phyloP scores from a whole-genome alignment of 2,113 vertebrate species.

The Zosterops hypoxanthus region DNA sequence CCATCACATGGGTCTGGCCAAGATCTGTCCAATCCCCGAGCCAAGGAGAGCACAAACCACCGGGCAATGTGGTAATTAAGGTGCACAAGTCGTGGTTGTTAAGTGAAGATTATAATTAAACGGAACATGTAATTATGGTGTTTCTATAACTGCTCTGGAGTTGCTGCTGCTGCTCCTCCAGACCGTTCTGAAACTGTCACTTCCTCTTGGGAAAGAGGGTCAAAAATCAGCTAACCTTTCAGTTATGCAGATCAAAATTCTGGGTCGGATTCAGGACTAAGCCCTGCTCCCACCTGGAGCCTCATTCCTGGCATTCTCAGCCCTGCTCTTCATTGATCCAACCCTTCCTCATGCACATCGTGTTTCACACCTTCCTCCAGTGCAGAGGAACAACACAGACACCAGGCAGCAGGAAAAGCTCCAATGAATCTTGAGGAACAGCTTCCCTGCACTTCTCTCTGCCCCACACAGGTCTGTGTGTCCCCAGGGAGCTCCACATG shows the following conservation, averaged over 20 bases:
- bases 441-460: background rate
- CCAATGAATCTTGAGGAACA: rapidly evolving
- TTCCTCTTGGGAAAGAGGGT: background rate
- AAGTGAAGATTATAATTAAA: constrained; percentile 18
- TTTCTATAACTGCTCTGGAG: background rate
- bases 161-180: background rate
- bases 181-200: background rate
- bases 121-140: background rate
- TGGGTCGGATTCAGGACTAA: background rate
- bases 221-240: background rate
- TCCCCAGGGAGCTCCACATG: rapidly evolving
- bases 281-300: background rate
- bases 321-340: background rate
- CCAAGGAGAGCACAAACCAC: background rate
- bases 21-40: background rate
- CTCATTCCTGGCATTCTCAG: background rate
- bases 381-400: background rate
- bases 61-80: background rate
- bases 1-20: background rate
- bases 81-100: background rate
- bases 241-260: background rate
- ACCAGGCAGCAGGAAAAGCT: background rate
- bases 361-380: background rate
- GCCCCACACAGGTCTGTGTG: rapidly evolving
- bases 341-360: background rate